Evolutionary conservation across 2,113 vertebrate species (phyloP).

Genomic region (Vireo altiloquus): DNA sequence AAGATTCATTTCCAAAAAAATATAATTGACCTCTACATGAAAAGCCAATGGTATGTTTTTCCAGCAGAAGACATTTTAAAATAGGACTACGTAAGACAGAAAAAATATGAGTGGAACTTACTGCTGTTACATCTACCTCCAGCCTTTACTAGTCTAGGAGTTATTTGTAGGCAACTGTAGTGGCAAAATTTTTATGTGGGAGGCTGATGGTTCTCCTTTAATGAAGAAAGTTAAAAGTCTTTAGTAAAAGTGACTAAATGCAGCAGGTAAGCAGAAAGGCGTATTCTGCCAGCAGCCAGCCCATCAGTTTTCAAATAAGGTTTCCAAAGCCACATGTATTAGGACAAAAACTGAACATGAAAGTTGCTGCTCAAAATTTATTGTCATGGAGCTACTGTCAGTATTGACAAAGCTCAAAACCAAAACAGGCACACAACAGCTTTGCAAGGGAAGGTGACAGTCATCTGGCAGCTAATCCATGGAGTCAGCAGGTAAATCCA

Average conservation of each 20-base stretch:
- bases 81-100: not conserved
- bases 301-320: not conserved
- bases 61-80: not conserved
- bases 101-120: not conserved
- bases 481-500: not conserved
- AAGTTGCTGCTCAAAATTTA: not conserved
- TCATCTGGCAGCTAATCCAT: not conserved
- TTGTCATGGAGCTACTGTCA: not conserved
- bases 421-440: not conserved
- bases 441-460: not conserved
- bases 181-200: not conserved
- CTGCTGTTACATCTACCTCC: not conserved
- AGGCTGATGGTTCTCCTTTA: not conserved
- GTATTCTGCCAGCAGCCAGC: not conserved
- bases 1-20: not conserved
- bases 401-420: not conserved
- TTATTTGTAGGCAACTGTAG: not conserved
- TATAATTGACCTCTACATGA: not conserved
- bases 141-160: not conserved
- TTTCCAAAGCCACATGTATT: not conserved
- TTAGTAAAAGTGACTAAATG: not conserved
- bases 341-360: not conserved
- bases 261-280: not conserved
- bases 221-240: not conserved
- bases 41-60: not conserved